These are phyloP conservation scores for Chelonia mydas DNA, from an alignment of 2,797 vertebrate species.

Conservation along the genomic window DNA sequence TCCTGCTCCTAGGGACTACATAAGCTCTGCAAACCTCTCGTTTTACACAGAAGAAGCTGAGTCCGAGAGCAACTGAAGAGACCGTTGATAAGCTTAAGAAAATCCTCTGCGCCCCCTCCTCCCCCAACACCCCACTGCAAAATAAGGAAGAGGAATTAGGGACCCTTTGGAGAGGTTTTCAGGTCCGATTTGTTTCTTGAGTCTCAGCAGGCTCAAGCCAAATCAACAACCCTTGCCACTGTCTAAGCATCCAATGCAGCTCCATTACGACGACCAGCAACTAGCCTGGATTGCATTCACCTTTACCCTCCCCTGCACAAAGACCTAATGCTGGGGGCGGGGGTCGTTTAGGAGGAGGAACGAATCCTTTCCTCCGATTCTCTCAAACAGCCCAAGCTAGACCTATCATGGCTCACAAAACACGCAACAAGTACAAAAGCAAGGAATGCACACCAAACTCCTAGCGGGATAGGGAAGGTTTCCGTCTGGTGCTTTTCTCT, in stretches of 20 bases:
- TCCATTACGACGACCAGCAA: not conserved
- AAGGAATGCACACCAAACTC: not conserved
- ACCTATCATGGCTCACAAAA: not conserved
- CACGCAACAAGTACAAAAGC: not conserved
- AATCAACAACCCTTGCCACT: not conserved
- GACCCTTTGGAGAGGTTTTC: not conserved
- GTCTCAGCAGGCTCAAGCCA: not conserved
- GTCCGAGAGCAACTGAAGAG: not conserved
- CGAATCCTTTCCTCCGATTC: not conserved
- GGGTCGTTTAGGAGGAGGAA: not conserved
- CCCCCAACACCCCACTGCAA: not conserved
- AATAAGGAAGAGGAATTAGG: not conserved
- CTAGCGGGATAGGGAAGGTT: not conserved
- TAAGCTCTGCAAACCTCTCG: not conserved
- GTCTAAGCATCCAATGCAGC: fast-evolving
- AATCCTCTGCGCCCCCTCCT: not conserved
- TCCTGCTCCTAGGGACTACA: not conserved
- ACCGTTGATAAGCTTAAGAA: conserved; percentile 16
- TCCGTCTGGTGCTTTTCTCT: not conserved
- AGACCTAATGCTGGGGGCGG: not conserved
- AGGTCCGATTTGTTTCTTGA: not conserved
- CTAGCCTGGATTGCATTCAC: not conserved
- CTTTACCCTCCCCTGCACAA: not conserved
- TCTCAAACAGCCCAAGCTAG: fast-evolving
- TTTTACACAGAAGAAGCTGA: not conserved